These are phyloP conservation scores for Motacilla alba DNA, from an alignment of 2,113 vertebrate genomes.

Conservation along the genomic window DNA sequence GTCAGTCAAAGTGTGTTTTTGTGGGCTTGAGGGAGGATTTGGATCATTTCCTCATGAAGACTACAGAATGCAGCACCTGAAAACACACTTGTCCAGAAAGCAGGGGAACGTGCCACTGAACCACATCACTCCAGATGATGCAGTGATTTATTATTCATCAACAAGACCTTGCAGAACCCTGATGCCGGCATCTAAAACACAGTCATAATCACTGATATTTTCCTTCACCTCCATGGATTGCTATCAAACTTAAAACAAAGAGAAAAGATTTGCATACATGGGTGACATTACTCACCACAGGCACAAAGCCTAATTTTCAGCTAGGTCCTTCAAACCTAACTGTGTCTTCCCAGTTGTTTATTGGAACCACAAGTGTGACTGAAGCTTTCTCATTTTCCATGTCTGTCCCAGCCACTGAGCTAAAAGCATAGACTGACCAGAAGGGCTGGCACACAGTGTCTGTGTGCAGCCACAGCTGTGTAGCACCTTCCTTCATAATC, in stretches of 20 bases:
- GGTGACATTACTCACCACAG: neutral
- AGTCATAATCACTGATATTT: neutral
- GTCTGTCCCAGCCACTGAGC: neutral
- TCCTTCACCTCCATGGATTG: neutral
- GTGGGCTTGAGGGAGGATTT: neutral
- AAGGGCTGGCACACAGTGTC: accelerated
- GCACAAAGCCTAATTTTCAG: neutral
- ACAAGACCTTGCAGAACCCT: neutral
- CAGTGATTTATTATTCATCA: neutral
- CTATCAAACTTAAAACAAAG: neutral
- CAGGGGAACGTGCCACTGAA: neutral
- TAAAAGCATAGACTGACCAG: neutral
- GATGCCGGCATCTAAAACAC: neutral
- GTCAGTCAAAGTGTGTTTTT: neutral
- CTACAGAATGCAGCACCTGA: neutral
- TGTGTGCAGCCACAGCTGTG: neutral
- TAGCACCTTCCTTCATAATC: neutral
- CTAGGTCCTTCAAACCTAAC: neutral
- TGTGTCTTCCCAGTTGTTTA: neutral
- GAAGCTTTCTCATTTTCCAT: neutral
- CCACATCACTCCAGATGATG: neutral
- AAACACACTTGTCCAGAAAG: neutral
- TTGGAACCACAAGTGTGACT: neutral
- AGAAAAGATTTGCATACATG: neutral
- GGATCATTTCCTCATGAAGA: neutral